phyloP scores from a whole-genome alignment of 2,113 vertebrate species.

The Poicephalus meyeri region DNA sequence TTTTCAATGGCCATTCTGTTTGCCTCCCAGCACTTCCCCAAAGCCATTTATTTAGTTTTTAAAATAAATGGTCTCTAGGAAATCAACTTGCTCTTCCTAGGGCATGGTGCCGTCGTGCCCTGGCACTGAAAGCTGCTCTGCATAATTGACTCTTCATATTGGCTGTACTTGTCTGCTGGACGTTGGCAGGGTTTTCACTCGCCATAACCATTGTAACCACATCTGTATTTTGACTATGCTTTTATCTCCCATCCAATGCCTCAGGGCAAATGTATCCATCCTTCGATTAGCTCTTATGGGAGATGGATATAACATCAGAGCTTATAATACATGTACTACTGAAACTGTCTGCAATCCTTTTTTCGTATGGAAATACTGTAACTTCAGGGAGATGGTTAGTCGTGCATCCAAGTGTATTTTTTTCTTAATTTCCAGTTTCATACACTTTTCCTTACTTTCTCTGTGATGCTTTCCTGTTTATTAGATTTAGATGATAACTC shows the following conservation, averaged over 20 bases:
- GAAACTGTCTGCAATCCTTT: background rate
- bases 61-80: background rate
- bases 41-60: background rate
- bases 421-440: background rate
- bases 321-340: background rate
- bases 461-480: background rate
- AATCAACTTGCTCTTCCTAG: background rate
- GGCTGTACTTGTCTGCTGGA: background rate
- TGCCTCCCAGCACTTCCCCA: background rate
- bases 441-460: background rate
- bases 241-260: background rate
- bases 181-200: background rate
- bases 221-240: background rate
- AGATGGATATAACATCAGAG: background rate
- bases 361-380: background rate
- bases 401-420: background rate
- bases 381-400: background rate
- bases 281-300: background rate
- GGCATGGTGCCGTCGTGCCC: background rate
- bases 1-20: background rate
- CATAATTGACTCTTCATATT: background rate
- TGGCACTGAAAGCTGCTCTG: background rate
- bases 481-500: background rate
- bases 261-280: background rate
- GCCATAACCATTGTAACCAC: background rate